A percentile compares a stretch with the other conserved stretches of the same genome.
Conservation (phyloP, 2,888 invertebrate species). For the Drosophila dives region DNA sequence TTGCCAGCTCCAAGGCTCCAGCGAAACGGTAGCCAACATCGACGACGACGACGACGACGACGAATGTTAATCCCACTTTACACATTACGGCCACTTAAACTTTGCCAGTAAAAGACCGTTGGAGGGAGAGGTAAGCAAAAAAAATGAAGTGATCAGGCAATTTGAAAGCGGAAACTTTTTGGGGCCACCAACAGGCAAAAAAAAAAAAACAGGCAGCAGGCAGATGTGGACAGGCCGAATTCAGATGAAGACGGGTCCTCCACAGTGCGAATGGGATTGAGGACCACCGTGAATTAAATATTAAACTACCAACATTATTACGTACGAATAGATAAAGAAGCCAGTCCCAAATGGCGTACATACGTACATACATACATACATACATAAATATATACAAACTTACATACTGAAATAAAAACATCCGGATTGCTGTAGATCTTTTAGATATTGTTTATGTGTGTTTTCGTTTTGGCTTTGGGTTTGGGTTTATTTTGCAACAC, state of each 20-base stretch:
- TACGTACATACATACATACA: conserved; percentile 3
- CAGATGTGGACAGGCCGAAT: conserved; percentile 12
- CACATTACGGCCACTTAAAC: conserved; percentile 55
- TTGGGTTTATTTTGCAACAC: conserved; percentile 35
- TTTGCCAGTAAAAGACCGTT: conserved; percentile 8
- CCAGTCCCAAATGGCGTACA: conserved; percentile 44
- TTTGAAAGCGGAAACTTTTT: conserved; percentile 66
- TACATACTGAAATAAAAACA: conserved; percentile 27
- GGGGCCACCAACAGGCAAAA: conserved; percentile 35
- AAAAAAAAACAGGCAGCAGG: conserved; percentile 1
- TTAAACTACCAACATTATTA: conserved; percentile 74
- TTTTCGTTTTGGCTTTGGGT: conserved; percentile 11
- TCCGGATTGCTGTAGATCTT: conserved; percentile 71
- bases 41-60: conserved; percentile 15
- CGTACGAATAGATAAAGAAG: conserved; percentile 57
- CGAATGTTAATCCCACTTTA: conserved; percentile 63
- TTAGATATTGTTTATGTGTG: conserved; percentile 47
- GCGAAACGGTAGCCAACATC: conserved; percentile 43
- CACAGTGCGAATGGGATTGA: conserved; percentile 15
- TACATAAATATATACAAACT: not conserved
- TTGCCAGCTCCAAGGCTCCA: conserved; percentile 17
- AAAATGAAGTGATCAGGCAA: conserved; percentile 36
- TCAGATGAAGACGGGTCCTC: conserved; percentile 10
- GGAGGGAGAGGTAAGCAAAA: not conserved
- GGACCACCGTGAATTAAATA: conserved; percentile 69